A percentile compares a stretch with the other conserved stretches of the same genome.
Conservation (phyloP, 2,888 invertebrate genomes). For the Caenorhabditis sp. region DNA sequence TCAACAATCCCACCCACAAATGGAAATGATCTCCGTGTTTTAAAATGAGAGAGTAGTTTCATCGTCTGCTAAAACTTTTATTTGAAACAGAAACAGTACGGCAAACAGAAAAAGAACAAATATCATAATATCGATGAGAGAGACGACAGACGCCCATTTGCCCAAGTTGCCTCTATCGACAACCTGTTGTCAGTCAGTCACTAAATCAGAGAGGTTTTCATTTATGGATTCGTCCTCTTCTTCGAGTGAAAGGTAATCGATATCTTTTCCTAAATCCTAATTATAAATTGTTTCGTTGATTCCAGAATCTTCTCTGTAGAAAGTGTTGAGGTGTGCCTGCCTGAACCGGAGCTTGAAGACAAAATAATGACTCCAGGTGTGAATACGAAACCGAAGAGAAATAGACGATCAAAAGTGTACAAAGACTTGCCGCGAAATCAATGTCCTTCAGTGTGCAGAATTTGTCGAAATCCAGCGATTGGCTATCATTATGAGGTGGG, state of each 20-base stretch:
- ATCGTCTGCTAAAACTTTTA: conserved; percentile 28
- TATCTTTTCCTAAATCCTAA: neutral
- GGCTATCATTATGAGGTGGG: conserved; percentile 60
- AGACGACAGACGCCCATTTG: conserved; percentile 12
- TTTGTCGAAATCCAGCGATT: conserved; percentile 46
- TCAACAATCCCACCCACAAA: conserved; percentile 40
- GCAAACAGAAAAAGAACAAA: conserved; percentile 40
- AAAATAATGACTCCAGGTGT: neutral
- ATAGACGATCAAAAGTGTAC: conserved; percentile 44
- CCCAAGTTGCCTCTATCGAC: conserved; percentile 17
- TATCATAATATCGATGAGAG: conserved; percentile 30
- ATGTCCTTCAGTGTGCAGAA: conserved; percentile 33
- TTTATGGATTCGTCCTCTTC: conserved; percentile 20
- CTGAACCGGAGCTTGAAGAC: neutral
- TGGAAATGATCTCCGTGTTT: neutral
- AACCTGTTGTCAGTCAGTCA: conserved; percentile 32
- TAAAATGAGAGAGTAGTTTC: conserved; percentile 8
- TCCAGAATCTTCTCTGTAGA: conserved; percentile 21
- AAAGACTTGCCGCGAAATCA: conserved; percentile 39
- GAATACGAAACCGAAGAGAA: conserved; percentile 23
- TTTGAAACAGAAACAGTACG: conserved; percentile 34
- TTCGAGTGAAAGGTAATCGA: conserved; percentile 21
- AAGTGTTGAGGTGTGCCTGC: conserved; percentile 9
- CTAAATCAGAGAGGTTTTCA: conserved; percentile 16
- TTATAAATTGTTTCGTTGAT: neutral